A percentile compares a stretch with the other conserved stretches of the same genome.
phyloP scores from a whole-genome alignment of 1,140 invertebrate species.

The Microplitis demolitor region DNA sequence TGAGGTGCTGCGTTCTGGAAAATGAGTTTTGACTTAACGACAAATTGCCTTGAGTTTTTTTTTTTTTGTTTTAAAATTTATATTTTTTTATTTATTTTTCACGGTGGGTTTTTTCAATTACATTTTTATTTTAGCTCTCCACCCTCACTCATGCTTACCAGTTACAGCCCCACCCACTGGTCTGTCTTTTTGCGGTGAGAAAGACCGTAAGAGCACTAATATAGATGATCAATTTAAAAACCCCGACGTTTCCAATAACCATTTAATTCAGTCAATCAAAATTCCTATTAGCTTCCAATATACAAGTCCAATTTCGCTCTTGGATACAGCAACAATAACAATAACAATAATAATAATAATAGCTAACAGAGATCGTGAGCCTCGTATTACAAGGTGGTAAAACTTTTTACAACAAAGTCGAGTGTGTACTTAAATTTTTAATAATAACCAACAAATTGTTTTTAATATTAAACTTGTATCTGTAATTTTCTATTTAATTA shows the following conservation, averaged over 20 bases:
- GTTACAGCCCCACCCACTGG: not conserved
- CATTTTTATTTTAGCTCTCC: not conserved
- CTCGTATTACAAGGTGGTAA: too few relatives aligned
- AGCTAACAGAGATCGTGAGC: too few relatives aligned
- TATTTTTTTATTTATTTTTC: not conserved
- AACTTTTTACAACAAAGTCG: too few relatives aligned
- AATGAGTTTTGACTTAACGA: slow-evolving; percentile 48
- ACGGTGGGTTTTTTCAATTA: slow-evolving; percentile 1
- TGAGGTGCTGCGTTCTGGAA: slow-evolving; percentile 45
- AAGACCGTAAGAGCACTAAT: slow-evolving; percentile 40
- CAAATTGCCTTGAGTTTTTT: slow-evolving; percentile 39
- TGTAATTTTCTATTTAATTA: too few relatives aligned
- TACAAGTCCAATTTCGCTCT: slow-evolving; percentile 51
- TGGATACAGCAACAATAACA: slow-evolving; percentile 44
- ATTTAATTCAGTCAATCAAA: slow-evolving; percentile 64
- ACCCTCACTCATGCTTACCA: slow-evolving; percentile 5
- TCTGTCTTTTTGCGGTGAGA: slow-evolving; percentile 1
- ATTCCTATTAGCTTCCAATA: slow-evolving; percentile 56
- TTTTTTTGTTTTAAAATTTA: slow-evolving; percentile 19
- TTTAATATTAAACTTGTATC: too few relatives aligned
- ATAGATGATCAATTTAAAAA: slow-evolving; percentile 54
- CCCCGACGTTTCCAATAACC: slow-evolving; percentile 52
- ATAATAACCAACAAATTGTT: too few relatives aligned
- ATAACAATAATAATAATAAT: slow-evolving; percentile 36
- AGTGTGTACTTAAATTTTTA: too few relatives aligned